Percentiles rank a stretch among this genome's conserved stretches.
Evolutionary conservation across 2,888 invertebrate genomes (phyloP).

Genomic region (Exephanes ischioxanthus): DNA sequence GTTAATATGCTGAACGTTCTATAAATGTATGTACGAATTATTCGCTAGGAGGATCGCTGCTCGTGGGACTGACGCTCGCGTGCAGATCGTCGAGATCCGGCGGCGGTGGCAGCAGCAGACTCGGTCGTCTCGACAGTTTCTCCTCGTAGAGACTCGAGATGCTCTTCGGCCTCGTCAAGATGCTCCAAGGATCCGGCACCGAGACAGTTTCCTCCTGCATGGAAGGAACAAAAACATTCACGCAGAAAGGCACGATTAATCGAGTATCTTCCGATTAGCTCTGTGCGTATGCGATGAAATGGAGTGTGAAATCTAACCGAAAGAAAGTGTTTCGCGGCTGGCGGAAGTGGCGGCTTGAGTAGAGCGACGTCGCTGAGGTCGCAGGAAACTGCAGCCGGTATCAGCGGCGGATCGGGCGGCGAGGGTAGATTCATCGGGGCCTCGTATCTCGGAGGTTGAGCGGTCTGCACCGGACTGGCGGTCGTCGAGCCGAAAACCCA

Average conservation of each 20-base stretch:
- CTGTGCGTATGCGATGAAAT: neutral
- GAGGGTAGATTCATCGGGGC: conserved; percentile 73
- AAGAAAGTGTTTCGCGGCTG: conserved; percentile 77
- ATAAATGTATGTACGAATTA: conserved; percentile 61
- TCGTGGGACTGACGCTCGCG: conserved; percentile 80
- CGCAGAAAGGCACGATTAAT: neutral
- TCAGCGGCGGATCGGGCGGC: conserved; percentile 72
- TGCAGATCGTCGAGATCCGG: conserved; percentile 78
- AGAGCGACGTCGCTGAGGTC: conserved; percentile 82
- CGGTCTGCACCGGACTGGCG: conserved; percentile 74
- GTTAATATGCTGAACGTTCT: conserved; percentile 21
- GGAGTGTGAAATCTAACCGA: conserved; percentile 5
- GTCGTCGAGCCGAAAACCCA: conserved; percentile 85
- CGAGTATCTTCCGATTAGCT: neutral
- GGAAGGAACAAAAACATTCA: neutral
- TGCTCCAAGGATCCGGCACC: conserved; percentile 79
- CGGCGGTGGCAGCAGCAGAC: conserved; percentile 79
- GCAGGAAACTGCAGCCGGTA: conserved; percentile 71
- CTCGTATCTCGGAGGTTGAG: conserved; percentile 81
- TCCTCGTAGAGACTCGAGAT: conserved; percentile 80
- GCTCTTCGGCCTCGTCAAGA: conserved; percentile 79
- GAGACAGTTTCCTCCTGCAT: conserved; percentile 77
- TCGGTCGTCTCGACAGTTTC: conserved; percentile 79
- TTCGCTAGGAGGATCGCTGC: conserved; percentile 80
- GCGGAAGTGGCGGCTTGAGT: conserved; percentile 82